A percentile compares a stretch with the other conserved stretches of the same genome.
phyloP scores from a whole-genome alignment of 2,113 vertebrate genomes.

The Helogale parvula region DNA sequence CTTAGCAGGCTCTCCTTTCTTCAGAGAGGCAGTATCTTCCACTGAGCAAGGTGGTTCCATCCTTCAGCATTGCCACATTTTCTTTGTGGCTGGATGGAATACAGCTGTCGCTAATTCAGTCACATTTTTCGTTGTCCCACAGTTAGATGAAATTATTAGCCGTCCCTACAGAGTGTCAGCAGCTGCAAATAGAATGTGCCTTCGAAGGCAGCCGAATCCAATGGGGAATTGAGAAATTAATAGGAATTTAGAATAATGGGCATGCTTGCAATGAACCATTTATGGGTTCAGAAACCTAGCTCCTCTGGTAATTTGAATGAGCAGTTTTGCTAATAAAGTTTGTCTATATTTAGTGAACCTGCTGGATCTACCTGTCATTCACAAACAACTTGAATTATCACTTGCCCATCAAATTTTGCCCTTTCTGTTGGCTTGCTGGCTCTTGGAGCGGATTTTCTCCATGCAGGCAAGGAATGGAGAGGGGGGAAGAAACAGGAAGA shows the following conservation, averaged over 20 bases:
- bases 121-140: neutral
- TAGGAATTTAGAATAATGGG: conserved; percentile 67
- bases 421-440: neutral
- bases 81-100: conserved; percentile 29
- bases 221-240: conserved; percentile 75
- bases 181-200: conserved; percentile 65
- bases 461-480: neutral
- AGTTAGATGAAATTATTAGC: conserved; percentile 58
- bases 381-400: conserved; percentile 56
- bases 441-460: neutral
- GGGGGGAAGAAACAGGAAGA: neutral
- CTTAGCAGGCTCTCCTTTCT: neutral
- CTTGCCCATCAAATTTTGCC: conserved; percentile 6
- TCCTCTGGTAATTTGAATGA: conserved; percentile 62
- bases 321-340: conserved; percentile 65
- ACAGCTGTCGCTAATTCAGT: conserved; percentile 44
- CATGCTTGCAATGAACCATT: conserved; percentile 66
- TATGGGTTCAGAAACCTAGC: conserved; percentile 67
- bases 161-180: conserved; percentile 49
- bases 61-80: neutral
- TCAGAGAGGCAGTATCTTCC: neutral
- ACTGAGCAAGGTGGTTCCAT: neutral
- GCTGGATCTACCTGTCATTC: conserved; percentile 10
- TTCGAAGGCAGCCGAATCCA: conserved; percentile 45
- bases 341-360: conserved; percentile 45